Conservation (phyloP, 2,888 invertebrate genomes). For the Boloria euphrosyne region DNA sequence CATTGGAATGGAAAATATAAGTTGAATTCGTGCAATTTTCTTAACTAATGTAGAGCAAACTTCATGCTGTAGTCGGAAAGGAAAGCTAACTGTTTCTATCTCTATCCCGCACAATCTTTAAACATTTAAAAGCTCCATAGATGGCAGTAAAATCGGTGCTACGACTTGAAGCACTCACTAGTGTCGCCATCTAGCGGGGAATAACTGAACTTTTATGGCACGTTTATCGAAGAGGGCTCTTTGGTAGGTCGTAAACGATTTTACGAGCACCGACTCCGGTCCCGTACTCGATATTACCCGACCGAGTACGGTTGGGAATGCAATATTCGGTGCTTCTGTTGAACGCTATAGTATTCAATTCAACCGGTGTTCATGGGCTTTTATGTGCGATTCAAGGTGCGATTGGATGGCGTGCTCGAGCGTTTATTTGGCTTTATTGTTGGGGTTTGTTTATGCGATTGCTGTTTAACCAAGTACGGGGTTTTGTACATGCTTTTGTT, state of each 20-base stretch:
- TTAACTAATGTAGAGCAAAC: slow-evolving; percentile 47
- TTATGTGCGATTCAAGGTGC: slow-evolving; percentile 83
- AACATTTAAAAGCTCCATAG: slow-evolving; percentile 79
- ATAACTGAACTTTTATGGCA: slow-evolving; percentile 81
- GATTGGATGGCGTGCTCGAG: slow-evolving; percentile 82
- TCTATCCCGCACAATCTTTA: slow-evolving; percentile 57
- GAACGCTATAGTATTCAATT: slow-evolving; percentile 77
- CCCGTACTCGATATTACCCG: slow-evolving; percentile 78
- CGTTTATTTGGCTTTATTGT: slow-evolving; percentile 83
- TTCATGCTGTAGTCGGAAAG: slow-evolving; percentile 52
- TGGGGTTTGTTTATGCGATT: slow-evolving; percentile 83
- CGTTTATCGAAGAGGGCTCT: slow-evolving; percentile 82
- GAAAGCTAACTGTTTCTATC: slow-evolving; percentile 47
- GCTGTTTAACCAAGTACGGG: slow-evolving; percentile 81
- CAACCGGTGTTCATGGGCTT: slow-evolving; percentile 78
- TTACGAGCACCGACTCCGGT: slow-evolving; percentile 79
- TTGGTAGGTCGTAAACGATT: slow-evolving; percentile 82
- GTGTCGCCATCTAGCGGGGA: slow-evolving; percentile 79
- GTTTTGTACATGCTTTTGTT: slow-evolving; percentile 79
- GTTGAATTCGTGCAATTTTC: slow-evolving; percentile 26
- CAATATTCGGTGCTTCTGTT: slow-evolving; percentile 77
- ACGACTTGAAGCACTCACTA: slow-evolving; percentile 77
- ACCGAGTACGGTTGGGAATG: slow-evolving; percentile 75
- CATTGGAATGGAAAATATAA: slow-evolving; percentile 23
- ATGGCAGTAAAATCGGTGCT: slow-evolving; percentile 80